phyloP scores from a whole-genome alignment of 2,797 vertebrate genomes.

The Liparis tanakae region DNA sequence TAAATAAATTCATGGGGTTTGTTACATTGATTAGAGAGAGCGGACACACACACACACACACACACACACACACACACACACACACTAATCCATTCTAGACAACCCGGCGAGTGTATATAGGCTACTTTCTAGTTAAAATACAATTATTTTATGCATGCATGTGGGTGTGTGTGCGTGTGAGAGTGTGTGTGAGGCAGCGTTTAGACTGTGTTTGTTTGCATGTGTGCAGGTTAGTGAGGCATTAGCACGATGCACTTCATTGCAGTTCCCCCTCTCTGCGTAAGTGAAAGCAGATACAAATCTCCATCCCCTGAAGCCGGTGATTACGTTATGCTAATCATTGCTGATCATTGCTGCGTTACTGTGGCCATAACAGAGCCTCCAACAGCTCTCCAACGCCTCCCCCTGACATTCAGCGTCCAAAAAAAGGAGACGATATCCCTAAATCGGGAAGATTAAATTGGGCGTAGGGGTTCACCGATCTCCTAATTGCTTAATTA shows the following conservation, averaged over 20 bases:
- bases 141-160: slow-evolving; percentile 33
- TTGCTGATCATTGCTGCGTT: slow-evolving; percentile 57
- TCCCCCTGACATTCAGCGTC: slow-evolving; percentile 9
- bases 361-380: slow-evolving; percentile 31
- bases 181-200: slow-evolving; percentile 11
- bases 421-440: slow-evolving; percentile 23
- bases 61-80: slow-evolving; percentile 24
- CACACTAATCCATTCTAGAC: slow-evolving; percentile 19
- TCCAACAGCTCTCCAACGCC: slow-evolving; percentile 25
- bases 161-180: slow-evolving; percentile 24
- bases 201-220: slow-evolving; percentile 31
- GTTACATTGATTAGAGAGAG: slow-evolving; percentile 66
- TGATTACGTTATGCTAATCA: slow-evolving; percentile 73
- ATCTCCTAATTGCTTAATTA: slow-evolving; percentile 65
- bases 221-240: slow-evolving; percentile 36
- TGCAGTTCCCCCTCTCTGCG: slow-evolving; percentile 35
- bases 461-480: slow-evolving; percentile 36
- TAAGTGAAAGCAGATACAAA: slow-evolving; percentile 63
- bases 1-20: slow-evolving; percentile 74
- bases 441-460: slow-evolving; percentile 26
- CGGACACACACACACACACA: slow-evolving; percentile 20
- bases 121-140: slow-evolving; percentile 27
- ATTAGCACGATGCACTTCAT: slow-evolving; percentile 57
- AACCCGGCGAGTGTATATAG: slow-evolving; percentile 1
- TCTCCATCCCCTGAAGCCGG: slow-evolving; percentile 57